Evolutionary conservation across 64 coral and sea anemone genomes (phyloP), one percentile per base, ranked within the genome.

Genomic region (Montipora cactus): DNA sequence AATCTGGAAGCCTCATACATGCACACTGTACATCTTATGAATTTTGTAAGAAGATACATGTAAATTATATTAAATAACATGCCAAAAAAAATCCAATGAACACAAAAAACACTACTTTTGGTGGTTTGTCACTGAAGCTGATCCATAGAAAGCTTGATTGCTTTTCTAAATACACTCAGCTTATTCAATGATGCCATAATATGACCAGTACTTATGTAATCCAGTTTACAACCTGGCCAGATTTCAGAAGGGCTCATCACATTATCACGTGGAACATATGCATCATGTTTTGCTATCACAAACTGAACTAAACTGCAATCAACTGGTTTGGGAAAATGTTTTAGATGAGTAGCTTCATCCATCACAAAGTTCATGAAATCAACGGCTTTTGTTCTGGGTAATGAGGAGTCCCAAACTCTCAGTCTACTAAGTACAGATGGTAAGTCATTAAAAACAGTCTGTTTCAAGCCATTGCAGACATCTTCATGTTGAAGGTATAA

Each of bases 361-460:
- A 98, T 98, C 3, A 92, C 79, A 45, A 89, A 90, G 70, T 98
- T 98, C 96, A 98, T 98, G 74, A 98, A 98, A 87, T 92, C 75
- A 20, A 95, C 48, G 74, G 96, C 91, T 72, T 91, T 75, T 88
- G 89, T 52, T 79, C 76, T 80, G 10, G 46, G 81, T 84, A 47
- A 49, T 12, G 21, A 21, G 53, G 22, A 44, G 37, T 80, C 51
- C 14, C 8, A 62, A 5, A 19, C 14, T 28, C 91, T 88, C 18
- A 86, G 88, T 1, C 44, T 98, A 73, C 68, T 82, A 51, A 95
- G 61, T 15, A 79, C 14, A 49, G 81, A 76, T 15, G 93, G 96
- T 16, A 98, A 51, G 64, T 95, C 74, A 59, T 98, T 89, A 66
- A 98, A 20, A 59, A 98, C 7, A 67, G 74, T 48, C 74, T 88